Conservation (phyloP, 2,113 vertebrate genomes). For the Larimichthys crocea region DNA sequence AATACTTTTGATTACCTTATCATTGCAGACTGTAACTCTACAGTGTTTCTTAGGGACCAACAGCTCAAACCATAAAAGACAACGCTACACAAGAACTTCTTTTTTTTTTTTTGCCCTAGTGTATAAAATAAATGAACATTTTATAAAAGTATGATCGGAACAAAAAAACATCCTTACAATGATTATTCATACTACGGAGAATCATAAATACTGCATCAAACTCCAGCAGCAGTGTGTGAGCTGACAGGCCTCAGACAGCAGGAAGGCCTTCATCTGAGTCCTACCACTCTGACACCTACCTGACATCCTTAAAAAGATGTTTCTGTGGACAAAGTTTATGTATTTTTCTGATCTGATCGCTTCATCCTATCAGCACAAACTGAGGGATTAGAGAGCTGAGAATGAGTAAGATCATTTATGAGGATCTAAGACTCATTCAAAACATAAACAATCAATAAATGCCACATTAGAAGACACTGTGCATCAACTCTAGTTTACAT, state of each 20-base stretch:
- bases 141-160: neutral
- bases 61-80: neutral
- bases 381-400: neutral
- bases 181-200: neutral
- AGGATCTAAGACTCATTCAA: neutral
- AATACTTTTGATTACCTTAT: neutral
- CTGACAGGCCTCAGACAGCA: slow-evolving; percentile 38
- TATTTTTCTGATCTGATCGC: neutral
- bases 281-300: neutral
- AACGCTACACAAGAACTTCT: neutral
- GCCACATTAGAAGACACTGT: neutral
- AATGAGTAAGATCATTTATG: neutral
- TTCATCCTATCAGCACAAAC: neutral
- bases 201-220: neutral
- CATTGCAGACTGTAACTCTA: neutral
- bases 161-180: neutral
- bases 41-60: neutral
- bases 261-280: slow-evolving; percentile 40
- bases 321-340: neutral
- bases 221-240: slow-evolving; percentile 9
- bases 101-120: neutral
- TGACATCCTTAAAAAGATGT: too few relatives aligned
- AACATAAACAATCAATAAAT: neutral
- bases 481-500: neutral
- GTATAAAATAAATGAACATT: neutral